phyloP scores from a whole-genome alignment of 2,113 vertebrate species.

The Marcusenius ussheri region DNA sequence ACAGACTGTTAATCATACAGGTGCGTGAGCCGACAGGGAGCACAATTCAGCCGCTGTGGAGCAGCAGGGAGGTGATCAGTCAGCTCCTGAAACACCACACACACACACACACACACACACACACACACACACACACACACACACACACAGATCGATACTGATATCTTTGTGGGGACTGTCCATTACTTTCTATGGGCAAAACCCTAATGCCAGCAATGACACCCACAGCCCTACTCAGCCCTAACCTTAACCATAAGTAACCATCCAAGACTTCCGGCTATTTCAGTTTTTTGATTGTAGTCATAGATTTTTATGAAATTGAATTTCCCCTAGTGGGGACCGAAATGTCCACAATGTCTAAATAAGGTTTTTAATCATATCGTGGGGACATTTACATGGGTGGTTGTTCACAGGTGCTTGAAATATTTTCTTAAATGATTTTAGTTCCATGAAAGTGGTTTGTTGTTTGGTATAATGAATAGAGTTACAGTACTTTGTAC shows the following conservation, averaged over 20 bases:
- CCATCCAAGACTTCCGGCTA: too few species aligned
- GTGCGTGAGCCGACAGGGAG: background rate
- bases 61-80: background rate
- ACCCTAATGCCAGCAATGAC: too few species aligned
- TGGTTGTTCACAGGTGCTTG: background rate
- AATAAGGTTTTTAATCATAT: too few species aligned
- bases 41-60: background rate
- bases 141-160: background rate
- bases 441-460: background rate
- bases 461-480: background rate
- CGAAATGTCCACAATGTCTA: too few species aligned
- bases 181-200: too few species aligned
- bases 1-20: background rate
- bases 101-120: background rate
- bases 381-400: background rate
- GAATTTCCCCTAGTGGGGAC: too few species aligned
- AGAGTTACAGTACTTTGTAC: background rate
- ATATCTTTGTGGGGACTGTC: too few species aligned
- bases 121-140: too few species aligned
- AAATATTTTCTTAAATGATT: background rate
- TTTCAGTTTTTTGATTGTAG: too few species aligned
- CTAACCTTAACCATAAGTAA: too few species aligned
- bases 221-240: too few species aligned
- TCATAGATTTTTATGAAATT: too few species aligned
- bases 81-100: background rate